Conservation (phyloP, 2,113 vertebrate genomes). For the Nycticorax nycticorax region DNA sequence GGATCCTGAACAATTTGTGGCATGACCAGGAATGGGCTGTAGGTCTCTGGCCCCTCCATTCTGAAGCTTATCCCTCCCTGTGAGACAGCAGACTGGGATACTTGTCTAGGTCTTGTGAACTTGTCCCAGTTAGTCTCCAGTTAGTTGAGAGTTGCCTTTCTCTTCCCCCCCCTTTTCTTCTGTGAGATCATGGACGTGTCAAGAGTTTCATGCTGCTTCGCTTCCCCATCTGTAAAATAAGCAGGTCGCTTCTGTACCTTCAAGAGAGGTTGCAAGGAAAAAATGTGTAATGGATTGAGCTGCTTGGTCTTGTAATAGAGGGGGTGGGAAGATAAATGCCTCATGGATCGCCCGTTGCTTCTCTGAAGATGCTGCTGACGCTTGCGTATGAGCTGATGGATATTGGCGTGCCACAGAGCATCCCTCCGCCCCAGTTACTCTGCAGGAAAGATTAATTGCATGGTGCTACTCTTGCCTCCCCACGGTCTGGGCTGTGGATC, state of each 20-base stretch:
- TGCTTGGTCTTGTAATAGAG: not conserved
- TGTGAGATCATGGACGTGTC: rapidly evolving
- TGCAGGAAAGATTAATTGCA: not conserved
- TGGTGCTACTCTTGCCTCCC: not conserved
- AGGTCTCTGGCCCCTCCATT: not conserved
- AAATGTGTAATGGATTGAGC: not conserved
- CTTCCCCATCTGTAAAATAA: not conserved
- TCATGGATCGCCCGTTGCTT: rapidly evolving
- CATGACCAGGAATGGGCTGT: not conserved
- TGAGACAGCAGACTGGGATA: not conserved
- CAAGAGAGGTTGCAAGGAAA: not conserved
- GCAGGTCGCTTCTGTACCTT: not conserved
- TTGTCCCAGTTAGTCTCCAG: not conserved
- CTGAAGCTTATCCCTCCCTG: not conserved
- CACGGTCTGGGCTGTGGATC: not conserved
- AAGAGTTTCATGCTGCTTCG: not conserved
- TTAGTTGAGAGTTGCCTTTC: not conserved
- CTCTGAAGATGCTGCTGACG: not conserved
- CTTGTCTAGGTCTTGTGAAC: not conserved
- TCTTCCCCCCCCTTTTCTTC: not conserved
- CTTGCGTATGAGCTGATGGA: not conserved
- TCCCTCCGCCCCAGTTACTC: not conserved
- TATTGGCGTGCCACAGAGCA: not conserved
- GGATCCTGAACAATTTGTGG: not conserved
- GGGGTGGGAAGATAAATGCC: not conserved